phyloP scores from a whole-genome alignment of 2,113 vertebrate genomes.

The Nothocercus nigrocapillus region DNA sequence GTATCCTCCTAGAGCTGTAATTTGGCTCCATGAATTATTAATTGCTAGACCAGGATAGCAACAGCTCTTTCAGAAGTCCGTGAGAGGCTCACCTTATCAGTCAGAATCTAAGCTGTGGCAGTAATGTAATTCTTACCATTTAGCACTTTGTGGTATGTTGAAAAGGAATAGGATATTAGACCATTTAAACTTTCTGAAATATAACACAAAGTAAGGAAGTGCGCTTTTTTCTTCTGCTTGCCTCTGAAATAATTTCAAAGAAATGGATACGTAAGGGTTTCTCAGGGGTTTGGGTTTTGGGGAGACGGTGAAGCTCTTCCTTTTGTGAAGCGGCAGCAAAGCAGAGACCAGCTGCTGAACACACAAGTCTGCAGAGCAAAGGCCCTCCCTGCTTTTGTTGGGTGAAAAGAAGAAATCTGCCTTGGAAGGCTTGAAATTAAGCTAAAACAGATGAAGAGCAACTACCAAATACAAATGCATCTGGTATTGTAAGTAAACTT shows the following conservation, averaged over 20 bases:
- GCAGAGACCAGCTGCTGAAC: constrained; percentile 6
- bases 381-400: background rate
- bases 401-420: background rate
- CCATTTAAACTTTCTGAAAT: constrained; percentile 84
- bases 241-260: constrained; percentile 48
- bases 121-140: constrained; percentile 88
- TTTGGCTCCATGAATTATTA: constrained; percentile 93
- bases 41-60: constrained; percentile 83
- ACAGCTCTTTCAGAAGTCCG: constrained; percentile 79
- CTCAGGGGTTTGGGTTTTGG: constrained; percentile 24
- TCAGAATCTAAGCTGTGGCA: constrained; percentile 83
- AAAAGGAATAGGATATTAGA: constrained; percentile 84
- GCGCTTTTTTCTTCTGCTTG: background rate
- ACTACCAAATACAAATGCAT: background rate
- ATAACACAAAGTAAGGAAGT: constrained; percentile 78
- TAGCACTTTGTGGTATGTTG: constrained; percentile 85
- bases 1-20: constrained; percentile 86
- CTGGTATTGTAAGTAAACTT: constrained; percentile 54
- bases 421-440: background rate
- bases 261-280: constrained; percentile 16
- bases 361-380: background rate
- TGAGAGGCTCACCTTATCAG: constrained; percentile 88
- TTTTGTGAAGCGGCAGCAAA: background rate
- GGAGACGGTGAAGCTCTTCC: constrained; percentile 28
- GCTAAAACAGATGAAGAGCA: background rate